Evolutionary conservation across 2,113 vertebrate species (phyloP), one percentile per base, ranked within the genome.

Genomic region (Anoplopoma fimbria): DNA sequence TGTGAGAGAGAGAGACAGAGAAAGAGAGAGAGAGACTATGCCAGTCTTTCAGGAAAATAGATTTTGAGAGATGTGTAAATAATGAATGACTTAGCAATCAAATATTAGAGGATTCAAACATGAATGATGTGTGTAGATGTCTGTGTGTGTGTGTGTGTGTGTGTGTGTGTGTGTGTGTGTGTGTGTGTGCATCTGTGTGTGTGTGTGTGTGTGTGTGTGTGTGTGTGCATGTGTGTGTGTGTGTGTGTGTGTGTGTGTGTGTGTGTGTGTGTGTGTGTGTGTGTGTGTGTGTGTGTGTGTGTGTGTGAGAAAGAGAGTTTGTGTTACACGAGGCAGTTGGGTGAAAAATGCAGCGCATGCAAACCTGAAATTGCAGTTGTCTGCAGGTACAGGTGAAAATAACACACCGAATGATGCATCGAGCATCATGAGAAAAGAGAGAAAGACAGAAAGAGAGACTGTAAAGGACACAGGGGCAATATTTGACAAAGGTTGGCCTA

Each of bases 291-390:
- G 14, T 29, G 42, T 34, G n/a, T 74, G 21, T 63, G 38, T 64
- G 34, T 34, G 21, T 19, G 31, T 25, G 40, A 8, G n/a, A 27
- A 9, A 60, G 69, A 31, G 45, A 17, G 23, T 72, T 29, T 85
- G 47, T 74, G 34, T 86, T 71, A 69, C 51, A 72, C 47, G 62
- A 84, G 25, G 53, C 69, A 47, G 67, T 40, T 55, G 60, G 49
- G 34, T 33, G 64, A 71, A 84, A 85, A 87, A 81, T 83, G 83
- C 85, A 85, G 31, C 6, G 33, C 42, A 67, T 76, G 83, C 85
- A 87, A 82, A 88, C 36, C 58, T 82, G 69, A 85, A 88, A 81
- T 78, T 77, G 78, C 86, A 86, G 84, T 80, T 87, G 90, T 88
- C 71, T 34, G 83, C 63, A 85, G 70, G 71, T 85, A 76, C 55